Evolutionary conservation across 2,888 invertebrate genomes (phyloP).

Genomic region (Papilio protenor): DNA sequence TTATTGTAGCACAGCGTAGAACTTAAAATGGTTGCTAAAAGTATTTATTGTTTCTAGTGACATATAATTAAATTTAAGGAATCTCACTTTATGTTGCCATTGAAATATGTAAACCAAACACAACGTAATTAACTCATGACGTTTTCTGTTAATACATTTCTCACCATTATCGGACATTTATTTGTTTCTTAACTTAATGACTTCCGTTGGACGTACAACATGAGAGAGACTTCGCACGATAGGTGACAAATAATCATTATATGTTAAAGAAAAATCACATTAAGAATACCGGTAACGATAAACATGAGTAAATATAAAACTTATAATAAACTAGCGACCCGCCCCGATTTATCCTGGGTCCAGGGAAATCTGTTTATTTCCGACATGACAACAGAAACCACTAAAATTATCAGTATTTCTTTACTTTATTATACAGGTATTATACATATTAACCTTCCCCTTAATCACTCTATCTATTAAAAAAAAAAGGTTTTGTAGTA

Average conservation of each 20-base stretch:
- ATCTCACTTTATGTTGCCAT: too few species aligned
- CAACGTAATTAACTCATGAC: neutral
- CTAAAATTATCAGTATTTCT: too few species aligned
- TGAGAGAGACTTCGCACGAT: neutral
- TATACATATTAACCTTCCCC: too few species aligned
- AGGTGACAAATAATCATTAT: neutral
- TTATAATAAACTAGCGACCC: neutral
- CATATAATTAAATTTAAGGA: too few species aligned
- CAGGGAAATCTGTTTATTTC: too few species aligned
- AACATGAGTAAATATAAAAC: neutral
- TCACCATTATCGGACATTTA: conserved; percentile 2
- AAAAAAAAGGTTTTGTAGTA: neutral
- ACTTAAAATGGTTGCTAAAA: neutral
- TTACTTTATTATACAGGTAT: too few species aligned
- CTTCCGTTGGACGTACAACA: conserved; percentile 5
- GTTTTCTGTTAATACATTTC: neutral
- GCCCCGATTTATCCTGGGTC: too few species aligned
- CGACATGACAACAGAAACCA: too few species aligned
- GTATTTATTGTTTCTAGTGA: too few species aligned
- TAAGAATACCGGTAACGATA: neutral
- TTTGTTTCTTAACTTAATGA: conserved; percentile 11
- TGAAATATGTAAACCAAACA: neutral
- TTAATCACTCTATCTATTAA: too few species aligned
- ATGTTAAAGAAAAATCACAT: neutral
- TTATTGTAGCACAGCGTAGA: neutral